Base-by-base conservation (phyloP, 1,140 invertebrate genomes). In the Xylocopa sonorina region DNA sequence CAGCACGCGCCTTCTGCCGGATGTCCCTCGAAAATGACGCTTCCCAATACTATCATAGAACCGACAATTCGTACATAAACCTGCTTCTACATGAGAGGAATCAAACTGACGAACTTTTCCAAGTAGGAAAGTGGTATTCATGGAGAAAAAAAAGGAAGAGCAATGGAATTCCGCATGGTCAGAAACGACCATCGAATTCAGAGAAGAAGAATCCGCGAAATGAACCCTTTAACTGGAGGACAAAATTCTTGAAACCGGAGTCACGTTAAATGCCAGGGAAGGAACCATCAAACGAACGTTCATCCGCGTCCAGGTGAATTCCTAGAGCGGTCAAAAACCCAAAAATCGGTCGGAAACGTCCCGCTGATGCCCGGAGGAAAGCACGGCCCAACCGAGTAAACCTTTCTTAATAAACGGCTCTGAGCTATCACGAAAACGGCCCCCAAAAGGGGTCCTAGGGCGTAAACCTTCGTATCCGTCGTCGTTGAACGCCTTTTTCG, bases 261-360 rank as follows among this genome's bases (percentile, higher is more conserved):
- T 82, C 29, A 51, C 48, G 80, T 83, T 82, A 82, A 82, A 77
- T 66, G 51, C 12, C 64, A 2, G 14, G 29, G 48, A 60, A 34
- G 27, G 24, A 67, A 48, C 55, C 57, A 79, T 63, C 58, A 9
- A 53, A 41, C 24, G 57, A 41, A 24, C 29, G 64, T 82, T 81
- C 66, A 55, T 51, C 50, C 34, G 68, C 50, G 55, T 41, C 38
- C 55, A 38, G 41, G 72, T 29, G 16, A 68, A 84, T 84, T 84
- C 60, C 78, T 81, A 81, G 62, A 73, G 68, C 82, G 85, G 84
- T 86, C 85, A 86, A 86, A 85, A 85, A 71, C 83, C 79, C 53
- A 72, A 24, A 80, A 72, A 68, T 77, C 66, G 67, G 32, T 46
- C 66, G 43, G 69, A 71, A 67, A 48, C 53, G 38, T 79, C 32